Evolutionary conservation across 1,140 invertebrate species (phyloP).

Genomic region (Papilio glaucus): DNA sequence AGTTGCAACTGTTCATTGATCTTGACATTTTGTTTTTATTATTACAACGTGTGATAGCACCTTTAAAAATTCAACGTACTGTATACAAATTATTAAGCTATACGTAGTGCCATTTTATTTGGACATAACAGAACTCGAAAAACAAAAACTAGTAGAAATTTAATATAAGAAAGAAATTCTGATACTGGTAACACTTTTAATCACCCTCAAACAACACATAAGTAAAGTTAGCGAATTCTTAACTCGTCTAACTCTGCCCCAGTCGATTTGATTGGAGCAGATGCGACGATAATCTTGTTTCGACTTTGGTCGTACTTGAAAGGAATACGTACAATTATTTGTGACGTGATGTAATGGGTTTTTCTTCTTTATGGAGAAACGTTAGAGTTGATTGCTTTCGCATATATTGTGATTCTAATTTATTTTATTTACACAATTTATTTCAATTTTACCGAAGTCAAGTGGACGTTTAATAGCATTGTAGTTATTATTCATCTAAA

Average conservation of each 20-base stretch:
- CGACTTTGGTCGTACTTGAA: neutral
- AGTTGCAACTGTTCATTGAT: too few relatives aligned
- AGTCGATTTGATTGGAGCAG: conserved; percentile 24
- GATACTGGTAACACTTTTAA: neutral
- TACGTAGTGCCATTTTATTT: too few relatives aligned
- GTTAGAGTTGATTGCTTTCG: neutral
- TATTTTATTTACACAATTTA: neutral
- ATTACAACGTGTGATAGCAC: too few relatives aligned
- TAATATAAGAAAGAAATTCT: neutral
- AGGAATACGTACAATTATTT: conserved; percentile 4
- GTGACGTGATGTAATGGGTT: neutral
- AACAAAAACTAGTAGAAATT: neutral
- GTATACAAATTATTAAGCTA: too few relatives aligned
- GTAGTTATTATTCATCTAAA: too few relatives aligned
- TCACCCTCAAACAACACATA: conserved; percentile 20
- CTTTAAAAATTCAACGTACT: too few relatives aligned
- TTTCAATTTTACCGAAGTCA: neutral
- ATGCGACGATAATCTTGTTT: conserved; percentile 18
- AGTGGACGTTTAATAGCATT: too few relatives aligned
- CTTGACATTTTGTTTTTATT: too few relatives aligned
- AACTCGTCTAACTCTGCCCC: neutral
- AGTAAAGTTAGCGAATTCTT: conserved; percentile 12
- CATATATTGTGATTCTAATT: neutral
- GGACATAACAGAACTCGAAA: neutral
- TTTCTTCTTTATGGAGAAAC: neutral